Percentiles rank a stretch among this genome's conserved stretches.
These are phyloP conservation scores for Cladopsammia gracilis DNA, from an alignment of 64 coral and sea anemone species.

Conservation along the genomic window DNA sequence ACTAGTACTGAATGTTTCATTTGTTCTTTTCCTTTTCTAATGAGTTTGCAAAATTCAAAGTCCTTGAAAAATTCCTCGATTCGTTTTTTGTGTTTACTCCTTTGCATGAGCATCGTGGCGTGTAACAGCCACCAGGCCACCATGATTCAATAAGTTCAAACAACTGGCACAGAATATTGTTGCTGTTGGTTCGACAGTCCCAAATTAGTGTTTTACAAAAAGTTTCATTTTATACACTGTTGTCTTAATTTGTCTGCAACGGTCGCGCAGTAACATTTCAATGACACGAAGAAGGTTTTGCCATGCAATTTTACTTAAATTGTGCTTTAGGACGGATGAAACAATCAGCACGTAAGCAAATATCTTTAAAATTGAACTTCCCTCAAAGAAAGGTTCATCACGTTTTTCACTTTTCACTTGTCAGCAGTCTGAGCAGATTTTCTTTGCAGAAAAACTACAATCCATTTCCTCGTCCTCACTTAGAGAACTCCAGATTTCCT, in stretches of 20 bases:
- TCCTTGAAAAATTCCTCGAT: conserved; percentile 53
- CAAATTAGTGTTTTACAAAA: conserved; percentile 30
- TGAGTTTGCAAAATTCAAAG: conserved; percentile 57
- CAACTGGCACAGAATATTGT: conserved; percentile 52
- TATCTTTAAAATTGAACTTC: conserved; percentile 16
- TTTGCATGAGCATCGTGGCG: neutral
- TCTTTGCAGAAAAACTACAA: neutral
- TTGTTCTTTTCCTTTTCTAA: conserved; percentile 65
- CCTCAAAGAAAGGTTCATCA: conserved; percentile 22
- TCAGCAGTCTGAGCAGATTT: neutral
- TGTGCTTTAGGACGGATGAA: conserved; percentile 39
- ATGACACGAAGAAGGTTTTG: conserved; percentile 29
- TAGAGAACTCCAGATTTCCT: conserved; percentile 29
- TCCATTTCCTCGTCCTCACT: conserved; percentile 11
- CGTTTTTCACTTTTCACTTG: neutral
- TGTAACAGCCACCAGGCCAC: neutral
- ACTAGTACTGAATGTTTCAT: conserved; percentile 41
- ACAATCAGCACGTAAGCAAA: conserved; percentile 37
- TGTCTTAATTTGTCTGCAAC: conserved; percentile 1
- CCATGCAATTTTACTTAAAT: conserved; percentile 43
- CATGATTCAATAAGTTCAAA: conserved; percentile 22
- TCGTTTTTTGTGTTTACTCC: conserved; percentile 18
- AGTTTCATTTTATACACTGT: conserved; percentile 41
- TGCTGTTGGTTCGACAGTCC: conserved; percentile 18
- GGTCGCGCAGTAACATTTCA: neutral